Conservation (phyloP, 2,888 invertebrate genomes). For the Apocheima hispidaria region DNA sequence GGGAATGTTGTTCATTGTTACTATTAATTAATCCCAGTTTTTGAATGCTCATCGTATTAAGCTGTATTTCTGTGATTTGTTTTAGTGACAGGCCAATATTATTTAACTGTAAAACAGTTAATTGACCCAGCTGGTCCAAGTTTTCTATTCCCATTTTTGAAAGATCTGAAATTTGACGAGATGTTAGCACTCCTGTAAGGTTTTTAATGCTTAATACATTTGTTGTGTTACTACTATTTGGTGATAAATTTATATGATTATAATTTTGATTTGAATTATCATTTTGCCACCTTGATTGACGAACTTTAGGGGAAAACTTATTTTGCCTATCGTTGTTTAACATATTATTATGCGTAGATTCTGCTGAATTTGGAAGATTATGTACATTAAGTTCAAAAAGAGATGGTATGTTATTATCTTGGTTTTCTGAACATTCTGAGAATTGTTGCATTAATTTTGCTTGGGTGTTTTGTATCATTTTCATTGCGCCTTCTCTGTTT, state of each 20-base stretch:
- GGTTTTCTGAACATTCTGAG: conserved; percentile 65
- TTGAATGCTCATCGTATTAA: conserved; percentile 87
- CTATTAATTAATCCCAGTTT: conserved; percentile 81
- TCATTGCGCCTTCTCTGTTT: conserved; percentile 90
- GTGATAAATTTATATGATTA: conserved; percentile 58
- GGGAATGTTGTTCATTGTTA: conserved; percentile 61
- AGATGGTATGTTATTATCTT: conserved; percentile 75
- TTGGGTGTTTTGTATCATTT: conserved; percentile 83
- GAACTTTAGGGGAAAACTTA: conserved; percentile 77
- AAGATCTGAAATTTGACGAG: conserved; percentile 86
- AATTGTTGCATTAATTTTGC: conserved; percentile 76
- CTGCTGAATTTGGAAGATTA: conserved; percentile 67
- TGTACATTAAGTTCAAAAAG: conserved; percentile 80
- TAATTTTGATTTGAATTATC: conserved; percentile 68
- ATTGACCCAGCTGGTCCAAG: conserved; percentile 86
- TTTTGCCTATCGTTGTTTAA: conserved; percentile 71
- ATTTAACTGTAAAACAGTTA: conserved; percentile 87
- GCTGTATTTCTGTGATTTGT: conserved; percentile 87
- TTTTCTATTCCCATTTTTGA: conserved; percentile 87
- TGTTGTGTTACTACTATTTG: conserved; percentile 58
- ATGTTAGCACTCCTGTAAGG: conserved; percentile 84
- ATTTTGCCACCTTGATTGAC: conserved; percentile 83
- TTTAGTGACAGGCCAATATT: conserved; percentile 86
- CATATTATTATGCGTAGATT: conserved; percentile 63
- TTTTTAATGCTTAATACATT: conserved; percentile 86